phyloP scores from a whole-genome alignment of 1,140 invertebrate species.

The Euborellia annulipes region DNA sequence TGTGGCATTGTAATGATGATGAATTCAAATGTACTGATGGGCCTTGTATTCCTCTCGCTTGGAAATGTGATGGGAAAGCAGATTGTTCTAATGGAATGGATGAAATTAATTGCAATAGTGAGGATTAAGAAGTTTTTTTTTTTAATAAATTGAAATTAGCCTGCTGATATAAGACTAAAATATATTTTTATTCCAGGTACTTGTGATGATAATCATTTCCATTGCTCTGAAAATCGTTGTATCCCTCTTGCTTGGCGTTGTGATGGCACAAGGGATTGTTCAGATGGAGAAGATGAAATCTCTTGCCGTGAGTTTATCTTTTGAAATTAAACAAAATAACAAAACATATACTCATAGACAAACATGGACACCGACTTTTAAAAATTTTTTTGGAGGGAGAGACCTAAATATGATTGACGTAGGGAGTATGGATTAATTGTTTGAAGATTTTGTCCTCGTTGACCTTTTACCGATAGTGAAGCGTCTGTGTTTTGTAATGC shows the following conservation, averaged over 20 bases:
- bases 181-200: conserved; percentile 20
- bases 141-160: too few relatives aligned
- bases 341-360: too few relatives aligned
- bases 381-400: too few relatives aligned
- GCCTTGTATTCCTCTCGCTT: conserved; percentile 38
- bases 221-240: conserved; percentile 37
- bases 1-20: conserved; percentile 39
- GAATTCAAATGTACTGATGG: conserved; percentile 35
- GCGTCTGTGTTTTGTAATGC: too few relatives aligned
- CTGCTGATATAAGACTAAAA: too few relatives aligned
- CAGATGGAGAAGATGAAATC: conserved; percentile 46
- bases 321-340: too few relatives aligned
- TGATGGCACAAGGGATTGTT: conserved; percentile 44
- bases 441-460: too few relatives aligned
- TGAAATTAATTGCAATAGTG: conserved; percentile 37
- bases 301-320: conserved; percentile 29
- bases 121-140: conserved; percentile 7
- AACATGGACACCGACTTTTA: too few relatives aligned
- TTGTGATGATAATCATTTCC: conserved; percentile 38
- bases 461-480: too few relatives aligned
- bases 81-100: conserved; percentile 48
- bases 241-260: conserved; percentile 39
- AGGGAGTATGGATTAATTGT: too few relatives aligned
- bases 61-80: conserved; percentile 46
- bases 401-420: too few relatives aligned